phyloP scores from a whole-genome alignment of 1,140 invertebrate species.

The Aphidius ervi region DNA sequence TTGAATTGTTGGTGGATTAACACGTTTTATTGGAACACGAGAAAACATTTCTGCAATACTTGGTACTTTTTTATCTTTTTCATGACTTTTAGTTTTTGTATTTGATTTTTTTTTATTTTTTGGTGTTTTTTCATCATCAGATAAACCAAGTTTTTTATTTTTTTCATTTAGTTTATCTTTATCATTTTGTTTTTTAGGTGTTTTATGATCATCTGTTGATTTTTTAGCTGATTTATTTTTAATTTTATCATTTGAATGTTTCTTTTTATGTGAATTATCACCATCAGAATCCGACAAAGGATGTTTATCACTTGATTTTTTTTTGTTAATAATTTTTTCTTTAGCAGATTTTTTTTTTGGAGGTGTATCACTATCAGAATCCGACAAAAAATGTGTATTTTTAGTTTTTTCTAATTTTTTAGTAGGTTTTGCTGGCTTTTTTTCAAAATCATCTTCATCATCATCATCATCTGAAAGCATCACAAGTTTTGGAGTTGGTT shows the following conservation, averaged over 20 bases:
- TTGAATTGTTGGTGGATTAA: slow-evolving; percentile 32
- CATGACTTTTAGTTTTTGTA: slow-evolving; percentile 10
- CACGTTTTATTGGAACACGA: slow-evolving; percentile 42
- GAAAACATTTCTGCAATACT: slow-evolving; percentile 44
- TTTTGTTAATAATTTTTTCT: slow-evolving; percentile 17
- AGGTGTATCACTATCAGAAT: slow-evolving; percentile 43
- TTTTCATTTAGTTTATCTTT: no score
- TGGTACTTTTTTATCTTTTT: slow-evolving; percentile 25
- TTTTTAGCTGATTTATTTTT: slow-evolving; percentile 28
- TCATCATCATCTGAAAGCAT: background rate
- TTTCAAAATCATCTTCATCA: slow-evolving; percentile 4
- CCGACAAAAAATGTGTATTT: slow-evolving; percentile 31
- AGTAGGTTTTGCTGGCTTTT: slow-evolving; percentile 11
- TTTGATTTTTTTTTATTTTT: slow-evolving; percentile 24
- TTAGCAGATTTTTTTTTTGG: slow-evolving; percentile 21
- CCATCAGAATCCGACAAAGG: no score
- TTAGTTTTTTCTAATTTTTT: slow-evolving; percentile 25
- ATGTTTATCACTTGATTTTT: background rate
- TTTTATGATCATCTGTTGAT: background rate
- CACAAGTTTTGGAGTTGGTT: slow-evolving; percentile 20
- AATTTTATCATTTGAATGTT: slow-evolving; percentile 7
- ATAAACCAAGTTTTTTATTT: no score
- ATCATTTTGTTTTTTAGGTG: background rate
- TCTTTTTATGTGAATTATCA: no score
- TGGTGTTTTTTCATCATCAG: no score